These are phyloP conservation scores for Bombus affinis DNA, from an alignment of 1,140 invertebrate species.

Conservation along the genomic window DNA sequence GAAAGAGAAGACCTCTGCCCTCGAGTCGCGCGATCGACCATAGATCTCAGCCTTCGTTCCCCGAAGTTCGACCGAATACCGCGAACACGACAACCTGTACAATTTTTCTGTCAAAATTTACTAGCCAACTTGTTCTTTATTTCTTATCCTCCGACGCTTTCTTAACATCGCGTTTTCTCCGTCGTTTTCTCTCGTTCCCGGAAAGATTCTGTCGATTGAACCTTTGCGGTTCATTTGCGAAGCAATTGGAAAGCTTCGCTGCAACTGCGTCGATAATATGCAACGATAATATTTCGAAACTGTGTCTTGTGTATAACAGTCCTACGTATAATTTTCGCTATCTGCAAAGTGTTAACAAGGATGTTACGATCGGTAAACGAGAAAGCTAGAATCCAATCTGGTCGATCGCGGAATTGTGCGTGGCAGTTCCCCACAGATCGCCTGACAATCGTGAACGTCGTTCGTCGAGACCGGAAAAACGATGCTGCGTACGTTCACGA, in stretches of 20 bases:
- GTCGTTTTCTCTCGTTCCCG: too few relatives aligned
- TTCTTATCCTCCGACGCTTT: background rate
- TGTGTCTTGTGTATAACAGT: too few relatives aligned
- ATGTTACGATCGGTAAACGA: background rate
- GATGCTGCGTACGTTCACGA: background rate
- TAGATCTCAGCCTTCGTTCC: background rate
- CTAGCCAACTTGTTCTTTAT: too few relatives aligned
- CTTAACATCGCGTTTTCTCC: too few relatives aligned
- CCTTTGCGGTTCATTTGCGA: too few relatives aligned
- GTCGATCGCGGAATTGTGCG: background rate
- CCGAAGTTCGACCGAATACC: background rate
- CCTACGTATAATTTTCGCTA: too few relatives aligned
- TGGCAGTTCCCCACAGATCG: background rate
- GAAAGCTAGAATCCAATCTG: background rate
- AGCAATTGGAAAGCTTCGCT: too few relatives aligned
- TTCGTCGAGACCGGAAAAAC: background rate
- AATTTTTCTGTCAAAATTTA: background rate
- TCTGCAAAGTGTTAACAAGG: too few relatives aligned
- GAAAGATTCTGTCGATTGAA: too few relatives aligned
- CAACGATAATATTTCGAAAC: too few relatives aligned
- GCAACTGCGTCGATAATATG: too few relatives aligned
- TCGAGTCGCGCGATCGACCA: background rate
- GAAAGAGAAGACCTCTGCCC: constrained; percentile 7
- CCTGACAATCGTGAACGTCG: background rate
- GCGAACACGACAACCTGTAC: background rate